Base-by-base conservation (phyloP, 2,888 invertebrate genomes). In the Caenorhabditis doughertyi region DNA sequence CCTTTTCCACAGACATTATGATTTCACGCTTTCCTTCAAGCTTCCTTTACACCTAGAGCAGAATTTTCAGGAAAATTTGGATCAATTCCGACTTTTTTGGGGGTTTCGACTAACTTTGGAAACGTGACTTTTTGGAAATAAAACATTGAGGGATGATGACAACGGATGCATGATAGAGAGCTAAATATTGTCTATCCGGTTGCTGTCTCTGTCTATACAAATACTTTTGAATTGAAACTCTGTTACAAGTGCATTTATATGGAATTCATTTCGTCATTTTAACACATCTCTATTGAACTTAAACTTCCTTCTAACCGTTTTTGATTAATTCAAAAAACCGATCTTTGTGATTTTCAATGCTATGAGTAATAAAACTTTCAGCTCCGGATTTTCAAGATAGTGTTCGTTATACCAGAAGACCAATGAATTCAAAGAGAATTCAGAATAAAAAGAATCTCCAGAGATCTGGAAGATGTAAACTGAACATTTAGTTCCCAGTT, bases 131-230 rank as follows among this genome's bases (percentile, higher is more conserved):
- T 27, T 60, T 42, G 5, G 2, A 42, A 60, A 39, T 18, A 27
- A 60, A 60, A 60, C 9, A 42, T 42, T 7, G 3, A 44, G n/a
- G 4, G 44, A 35, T 35, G 44, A 56, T 2, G 42, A n/a, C 60
- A 60, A 23, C n/a, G 42, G 42, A 60, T 39, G 42, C 23, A 60
- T 60, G 60, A 60, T 42, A 60, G 2, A 5, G 58, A 21, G 25
- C 60, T 60, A 27, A 60, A 60, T 42, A 27, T 60, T 42, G 25
- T 35, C 58, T 39, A 39, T 21, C 23, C 21, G 39, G 13, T 21
- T n/a, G n/a, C n/a, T 16, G 21, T 39, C 21, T 35, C 29, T 58
- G 58, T 60, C 42, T 60, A 71, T 55, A 68, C 53, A 68, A 68
- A 70, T 25, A 67, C 16, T 29, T 56, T 32, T 25, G 0, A 16